Conservation (phyloP, 2,113 vertebrate species). For the Ceyx cyanopectus region DNA sequence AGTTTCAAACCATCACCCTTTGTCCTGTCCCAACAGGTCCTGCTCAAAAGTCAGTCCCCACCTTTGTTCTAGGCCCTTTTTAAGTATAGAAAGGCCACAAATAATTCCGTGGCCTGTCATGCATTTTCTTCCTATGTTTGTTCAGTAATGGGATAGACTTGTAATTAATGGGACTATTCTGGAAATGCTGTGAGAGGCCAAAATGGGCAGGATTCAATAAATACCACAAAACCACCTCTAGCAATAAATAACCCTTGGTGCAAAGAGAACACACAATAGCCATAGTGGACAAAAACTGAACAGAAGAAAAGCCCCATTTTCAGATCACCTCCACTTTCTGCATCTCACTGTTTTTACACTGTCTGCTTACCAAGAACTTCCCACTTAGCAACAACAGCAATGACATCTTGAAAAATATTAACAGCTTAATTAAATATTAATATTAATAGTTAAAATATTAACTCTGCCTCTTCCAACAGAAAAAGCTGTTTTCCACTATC, state of each 20-base stretch:
- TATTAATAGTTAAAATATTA: not conserved
- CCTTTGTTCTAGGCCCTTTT: not conserved
- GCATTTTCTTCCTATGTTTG: not conserved
- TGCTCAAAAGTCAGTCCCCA: not conserved
- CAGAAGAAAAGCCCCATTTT: not conserved
- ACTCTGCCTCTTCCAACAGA: not conserved
- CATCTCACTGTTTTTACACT: fast-evolving
- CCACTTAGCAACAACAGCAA: not conserved
- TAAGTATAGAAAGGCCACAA: not conserved
- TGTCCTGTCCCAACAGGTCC: not conserved
- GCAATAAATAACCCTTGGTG: not conserved
- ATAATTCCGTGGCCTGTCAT: not conserved
- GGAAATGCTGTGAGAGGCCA: not conserved
- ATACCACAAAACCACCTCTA: not conserved
- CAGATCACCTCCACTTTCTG: not conserved
- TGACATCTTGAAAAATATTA: not conserved
- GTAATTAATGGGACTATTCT: not conserved
- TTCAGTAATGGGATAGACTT: not conserved
- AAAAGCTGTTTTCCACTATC: not conserved
- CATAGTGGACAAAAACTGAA: not conserved
- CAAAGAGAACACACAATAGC: not conserved
- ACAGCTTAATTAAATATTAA: too few relatives aligned
- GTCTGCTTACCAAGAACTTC: not conserved
- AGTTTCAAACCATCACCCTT: not conserved
- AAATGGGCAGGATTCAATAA: not conserved